A percentile compares a stretch with the other conserved stretches of the same genome.
Evolutionary conservation across 2,113 vertebrate species (phyloP).

Genomic region (Colaptes auratus): DNA sequence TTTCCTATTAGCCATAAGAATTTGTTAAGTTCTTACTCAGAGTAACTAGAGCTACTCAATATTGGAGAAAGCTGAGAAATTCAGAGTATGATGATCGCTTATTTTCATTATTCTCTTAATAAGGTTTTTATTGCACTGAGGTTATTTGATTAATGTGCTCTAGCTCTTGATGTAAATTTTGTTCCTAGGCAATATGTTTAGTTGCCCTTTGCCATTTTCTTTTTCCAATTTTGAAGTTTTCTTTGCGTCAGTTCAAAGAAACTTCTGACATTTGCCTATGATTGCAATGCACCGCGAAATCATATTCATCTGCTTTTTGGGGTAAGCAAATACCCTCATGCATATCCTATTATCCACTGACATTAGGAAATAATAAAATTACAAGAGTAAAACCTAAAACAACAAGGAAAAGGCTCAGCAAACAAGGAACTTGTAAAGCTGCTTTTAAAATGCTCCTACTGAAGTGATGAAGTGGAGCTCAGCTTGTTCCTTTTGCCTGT

Average conservation of each 20-base stretch:
- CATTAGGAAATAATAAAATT: background rate
- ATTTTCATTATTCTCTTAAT: slow-evolving; percentile 47
- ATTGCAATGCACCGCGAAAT: background rate
- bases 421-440: background rate
- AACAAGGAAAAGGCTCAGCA: background rate
- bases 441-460: background rate
- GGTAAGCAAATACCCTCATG: background rate
- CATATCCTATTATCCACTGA: background rate
- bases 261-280: background rate
- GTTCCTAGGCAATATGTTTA: background rate
- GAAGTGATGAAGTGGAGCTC: background rate
- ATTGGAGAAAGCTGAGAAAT: background rate
- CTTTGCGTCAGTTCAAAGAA: slow-evolving; percentile 33
- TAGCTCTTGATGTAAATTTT: slow-evolving; percentile 56
- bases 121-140: slow-evolving; percentile 48
- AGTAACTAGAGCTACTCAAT: background rate
- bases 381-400: background rate
- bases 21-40: background rate
- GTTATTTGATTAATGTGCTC: slow-evolving; percentile 49
- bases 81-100: slow-evolving; percentile 9
- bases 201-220: slow-evolving; percentile 6
- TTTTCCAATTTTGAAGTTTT: slow-evolving; percentile 52
- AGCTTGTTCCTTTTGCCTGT: background rate
- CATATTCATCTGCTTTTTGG: background rate
- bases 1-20: background rate